phyloP scores from a whole-genome alignment of 2,888 invertebrate genomes.

The Dryobota labecula region DNA sequence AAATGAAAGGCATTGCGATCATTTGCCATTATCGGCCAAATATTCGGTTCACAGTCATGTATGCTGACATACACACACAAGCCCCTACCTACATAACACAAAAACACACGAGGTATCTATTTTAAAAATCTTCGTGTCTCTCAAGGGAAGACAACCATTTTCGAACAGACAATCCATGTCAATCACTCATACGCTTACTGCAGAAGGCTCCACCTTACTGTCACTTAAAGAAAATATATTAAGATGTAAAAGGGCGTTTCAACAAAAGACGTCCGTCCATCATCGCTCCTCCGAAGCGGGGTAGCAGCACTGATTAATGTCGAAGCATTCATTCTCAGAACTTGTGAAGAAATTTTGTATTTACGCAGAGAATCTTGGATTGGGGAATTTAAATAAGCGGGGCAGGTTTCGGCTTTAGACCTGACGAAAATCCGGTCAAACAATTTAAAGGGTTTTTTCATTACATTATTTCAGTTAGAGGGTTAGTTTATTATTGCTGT shows the following conservation, averaged over 20 bases:
- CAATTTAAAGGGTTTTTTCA: neutral
- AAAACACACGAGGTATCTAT: neutral
- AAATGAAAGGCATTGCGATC: no score
- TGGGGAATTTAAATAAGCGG: neutral
- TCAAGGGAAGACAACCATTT: constrained; percentile 2
- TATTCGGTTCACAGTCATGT: neutral
- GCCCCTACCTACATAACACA: neutral
- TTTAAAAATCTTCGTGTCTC: constrained; percentile 22
- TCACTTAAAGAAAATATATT: constrained; percentile 62
- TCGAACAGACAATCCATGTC: constrained; percentile 34
- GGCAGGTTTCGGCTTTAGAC: neutral
- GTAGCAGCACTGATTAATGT: constrained; percentile 63
- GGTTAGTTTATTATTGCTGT: neutral
- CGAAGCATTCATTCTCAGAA: constrained; percentile 54
- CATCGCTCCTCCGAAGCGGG: constrained; percentile 49
- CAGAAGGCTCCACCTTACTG: constrained; percentile 31
- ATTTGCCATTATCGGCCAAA: no score
- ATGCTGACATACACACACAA: neutral
- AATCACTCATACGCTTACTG: constrained; percentile 41
- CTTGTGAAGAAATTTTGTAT: constrained; percentile 62
- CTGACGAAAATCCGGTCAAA: neutral
- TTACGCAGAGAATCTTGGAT: constrained; percentile 43
- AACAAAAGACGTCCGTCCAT: constrained; percentile 64
- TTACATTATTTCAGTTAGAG: neutral
- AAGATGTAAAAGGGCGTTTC: constrained; percentile 60